Conservation (phyloP, 2,888 invertebrate genomes). For the Pilophorus perplexus region DNA sequence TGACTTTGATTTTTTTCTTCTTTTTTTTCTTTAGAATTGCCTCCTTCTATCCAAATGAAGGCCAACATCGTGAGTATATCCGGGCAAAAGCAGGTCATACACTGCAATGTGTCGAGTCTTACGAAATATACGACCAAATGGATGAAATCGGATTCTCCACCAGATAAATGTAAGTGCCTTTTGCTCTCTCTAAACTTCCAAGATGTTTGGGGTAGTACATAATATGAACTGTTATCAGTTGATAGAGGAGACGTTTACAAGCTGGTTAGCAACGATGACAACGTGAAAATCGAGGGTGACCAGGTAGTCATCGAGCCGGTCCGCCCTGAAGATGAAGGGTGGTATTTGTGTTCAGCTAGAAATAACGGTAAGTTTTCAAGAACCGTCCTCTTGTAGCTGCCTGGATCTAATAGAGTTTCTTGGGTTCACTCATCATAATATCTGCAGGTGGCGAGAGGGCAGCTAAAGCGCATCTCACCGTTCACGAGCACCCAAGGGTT, state of each 20-base stretch:
- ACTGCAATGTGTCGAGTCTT: not conserved
- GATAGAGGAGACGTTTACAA: not conserved
- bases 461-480: not conserved
- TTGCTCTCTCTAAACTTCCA: too few relatives aligned
- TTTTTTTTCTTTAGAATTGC: not conserved
- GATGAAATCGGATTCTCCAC: constrained; percentile 6
- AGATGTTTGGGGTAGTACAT: too few relatives aligned
- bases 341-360: constrained; percentile 54
- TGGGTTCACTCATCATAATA: not conserved
- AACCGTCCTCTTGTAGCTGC: too few relatives aligned
- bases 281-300: constrained; percentile 1
- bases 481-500: not conserved
- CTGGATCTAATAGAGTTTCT: too few relatives aligned
- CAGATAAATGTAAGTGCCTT: constrained; percentile 12
- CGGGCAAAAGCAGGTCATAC: constrained; percentile 16
- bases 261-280: not conserved
- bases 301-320: constrained; percentile 51
- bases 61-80: not conserved
- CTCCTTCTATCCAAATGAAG: not conserved
- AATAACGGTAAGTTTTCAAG: constrained; percentile 56
- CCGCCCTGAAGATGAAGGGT: constrained; percentile 51
- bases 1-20: too few relatives aligned
- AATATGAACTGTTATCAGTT: not conserved
- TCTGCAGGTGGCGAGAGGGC: constrained; percentile 10
- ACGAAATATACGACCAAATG: not conserved